A percentile compares a stretch with the other conserved stretches of the same genome.
These are phyloP conservation scores for Speoplatyrhinus poulsoni DNA, from an alignment of 2,113 vertebrate species.

Conservation along the genomic window DNA sequence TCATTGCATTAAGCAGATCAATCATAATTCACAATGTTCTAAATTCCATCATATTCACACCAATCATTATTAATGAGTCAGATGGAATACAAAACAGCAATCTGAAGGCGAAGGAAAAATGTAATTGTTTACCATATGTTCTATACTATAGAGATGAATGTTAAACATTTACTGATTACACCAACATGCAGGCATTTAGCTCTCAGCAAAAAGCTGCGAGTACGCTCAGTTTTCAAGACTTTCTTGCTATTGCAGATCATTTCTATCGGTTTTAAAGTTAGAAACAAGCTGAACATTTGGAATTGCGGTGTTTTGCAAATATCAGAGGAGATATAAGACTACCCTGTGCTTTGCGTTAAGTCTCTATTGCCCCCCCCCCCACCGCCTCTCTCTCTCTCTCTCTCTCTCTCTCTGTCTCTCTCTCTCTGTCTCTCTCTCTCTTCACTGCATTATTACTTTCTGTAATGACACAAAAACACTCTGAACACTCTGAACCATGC, in stretches of 20 bases:
- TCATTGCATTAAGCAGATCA: slow-evolving; percentile 80
- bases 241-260: slow-evolving; percentile 37
- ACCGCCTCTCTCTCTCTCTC: slow-evolving; percentile 50
- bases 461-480: slow-evolving; percentile 19
- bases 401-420: slow-evolving; percentile 56
- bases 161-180: slow-evolving; percentile 58
- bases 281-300: not conserved
- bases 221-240: slow-evolving; percentile 38
- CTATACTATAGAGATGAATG: slow-evolving; percentile 52
- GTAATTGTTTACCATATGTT: slow-evolving; percentile 68
- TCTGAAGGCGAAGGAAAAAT: slow-evolving; percentile 48
- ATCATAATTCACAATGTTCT: slow-evolving; percentile 78
- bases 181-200: slow-evolving; percentile 35
- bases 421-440: slow-evolving; percentile 56
- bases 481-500: slow-evolving; percentile 56
- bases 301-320: slow-evolving; percentile 25
- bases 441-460: slow-evolving; percentile 76
- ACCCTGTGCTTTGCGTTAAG: slow-evolving; percentile 54
- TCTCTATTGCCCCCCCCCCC: no score
- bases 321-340: slow-evolving; percentile 48
- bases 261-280: slow-evolving; percentile 38
- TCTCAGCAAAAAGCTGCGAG: slow-evolving; percentile 47
- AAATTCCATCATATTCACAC: slow-evolving; percentile 74
- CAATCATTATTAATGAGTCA: slow-evolving; percentile 74
- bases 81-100: slow-evolving; percentile 30